Evolutionary conservation across 2,797 vertebrate genomes (phyloP).

Genomic region (Telmatherina bonti): DNA sequence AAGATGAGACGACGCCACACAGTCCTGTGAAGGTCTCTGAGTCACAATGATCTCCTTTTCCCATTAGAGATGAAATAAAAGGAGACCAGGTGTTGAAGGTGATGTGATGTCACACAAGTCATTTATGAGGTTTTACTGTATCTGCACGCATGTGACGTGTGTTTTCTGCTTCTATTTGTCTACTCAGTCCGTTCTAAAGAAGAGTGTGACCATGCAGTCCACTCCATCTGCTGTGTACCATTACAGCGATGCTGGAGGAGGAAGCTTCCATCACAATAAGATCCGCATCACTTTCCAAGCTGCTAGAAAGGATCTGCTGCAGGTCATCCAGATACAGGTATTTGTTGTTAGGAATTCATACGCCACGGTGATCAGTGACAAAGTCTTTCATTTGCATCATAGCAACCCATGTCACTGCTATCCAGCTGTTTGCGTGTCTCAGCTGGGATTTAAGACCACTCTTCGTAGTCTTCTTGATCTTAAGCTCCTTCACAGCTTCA

Average conservation of each 20-base stretch:
- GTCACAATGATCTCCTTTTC: background rate
- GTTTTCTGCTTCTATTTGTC: background rate
- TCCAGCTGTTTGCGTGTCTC: too few relatives aligned
- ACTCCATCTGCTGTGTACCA: slow-evolving; percentile 86
- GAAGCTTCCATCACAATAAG: slow-evolving; percentile 69
- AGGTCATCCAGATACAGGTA: slow-evolving; percentile 90
- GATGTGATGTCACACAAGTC: too few relatives aligned
- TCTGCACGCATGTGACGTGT: background rate
- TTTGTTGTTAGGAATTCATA: background rate
- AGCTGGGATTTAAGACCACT: too few relatives aligned
- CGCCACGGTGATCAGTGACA: too few relatives aligned
- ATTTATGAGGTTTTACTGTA: background rate
- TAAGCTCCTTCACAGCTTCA: too few relatives aligned
- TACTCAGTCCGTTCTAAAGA: slow-evolving; percentile 84
- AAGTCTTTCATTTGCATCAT: background rate
- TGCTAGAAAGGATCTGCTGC: slow-evolving; percentile 91
- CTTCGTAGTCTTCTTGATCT: too few relatives aligned
- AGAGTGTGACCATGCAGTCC: slow-evolving; percentile 86
- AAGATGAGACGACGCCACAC: too few relatives aligned
- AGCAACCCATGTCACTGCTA: background rate
- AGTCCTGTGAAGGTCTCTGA: slow-evolving; percentile 70
- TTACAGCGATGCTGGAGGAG: slow-evolving; percentile 77
- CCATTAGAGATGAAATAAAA: background rate
- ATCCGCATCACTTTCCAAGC: too few relatives aligned
- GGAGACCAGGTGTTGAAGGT: too few relatives aligned